Percentiles rank a stretch among this genome's conserved stretches.
Conservation (phyloP, 2,113 vertebrate species). For the Stegastes partitus region DNA sequence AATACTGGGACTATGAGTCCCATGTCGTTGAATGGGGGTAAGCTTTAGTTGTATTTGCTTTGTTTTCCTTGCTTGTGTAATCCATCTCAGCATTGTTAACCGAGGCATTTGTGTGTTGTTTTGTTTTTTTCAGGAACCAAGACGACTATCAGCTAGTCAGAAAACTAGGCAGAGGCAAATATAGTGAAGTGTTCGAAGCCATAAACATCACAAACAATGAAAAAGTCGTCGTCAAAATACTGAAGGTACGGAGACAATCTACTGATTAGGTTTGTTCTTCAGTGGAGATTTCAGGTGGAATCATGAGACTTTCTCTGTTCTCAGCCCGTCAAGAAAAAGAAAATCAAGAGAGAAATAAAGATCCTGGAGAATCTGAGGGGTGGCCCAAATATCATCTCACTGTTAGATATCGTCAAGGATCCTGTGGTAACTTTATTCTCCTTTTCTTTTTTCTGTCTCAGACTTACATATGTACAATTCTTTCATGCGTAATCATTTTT, state of each 20-base stretch:
- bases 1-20: conserved; percentile 90
- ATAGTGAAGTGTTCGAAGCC: conserved; percentile 91
- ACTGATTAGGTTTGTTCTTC: neutral
- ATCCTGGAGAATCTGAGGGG: conserved; percentile 91
- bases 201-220: conserved; percentile 96
- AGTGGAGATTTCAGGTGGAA: neutral
- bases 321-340: conserved; percentile 93
- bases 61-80: neutral
- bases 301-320: conserved; percentile 8
- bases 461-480: neutral
- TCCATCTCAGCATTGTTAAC: neutral
- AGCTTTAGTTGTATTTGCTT: conserved; percentile 15
- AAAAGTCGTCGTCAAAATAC: conserved; percentile 99
- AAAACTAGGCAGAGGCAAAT: conserved; percentile 91
- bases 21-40: conserved; percentile 92
- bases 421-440: conserved; percentile 85
- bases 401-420: conserved; percentile 91
- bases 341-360: conserved; percentile 92
- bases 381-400: conserved; percentile 90
- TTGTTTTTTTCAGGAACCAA: conserved; percentile 83
- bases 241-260: conserved; percentile 88
- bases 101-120: neutral
- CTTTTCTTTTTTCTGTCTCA: neutral
- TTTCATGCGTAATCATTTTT: neutral
- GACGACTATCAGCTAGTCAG: conserved; percentile 91